phyloP scores from a whole-genome alignment of 2,888 invertebrate species.

The Globia sparganii region DNA sequence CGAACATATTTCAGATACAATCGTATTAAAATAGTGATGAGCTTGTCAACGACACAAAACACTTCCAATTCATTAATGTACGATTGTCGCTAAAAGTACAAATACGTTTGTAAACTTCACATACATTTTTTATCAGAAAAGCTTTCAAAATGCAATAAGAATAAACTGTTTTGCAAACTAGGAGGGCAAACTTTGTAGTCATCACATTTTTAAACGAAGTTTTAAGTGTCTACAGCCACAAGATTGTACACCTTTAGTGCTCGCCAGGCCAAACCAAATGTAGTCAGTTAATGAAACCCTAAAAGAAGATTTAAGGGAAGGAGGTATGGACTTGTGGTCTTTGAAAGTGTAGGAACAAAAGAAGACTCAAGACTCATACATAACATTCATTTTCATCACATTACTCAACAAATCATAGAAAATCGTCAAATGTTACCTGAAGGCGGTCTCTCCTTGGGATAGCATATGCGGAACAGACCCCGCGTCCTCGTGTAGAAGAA shows the following conservation, averaged over 20 bases:
- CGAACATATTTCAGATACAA: slow-evolving; percentile 28
- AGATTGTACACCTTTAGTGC: background rate
- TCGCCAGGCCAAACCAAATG: background rate
- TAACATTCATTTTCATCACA: background rate
- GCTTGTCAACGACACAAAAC: slow-evolving; percentile 34
- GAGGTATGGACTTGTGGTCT: background rate
- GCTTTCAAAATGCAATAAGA: background rate
- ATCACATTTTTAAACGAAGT: background rate
- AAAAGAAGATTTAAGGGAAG: background rate
- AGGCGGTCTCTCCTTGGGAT: slow-evolving; percentile 97
- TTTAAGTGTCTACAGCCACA: background rate
- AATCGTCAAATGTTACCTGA: slow-evolving; percentile 90
- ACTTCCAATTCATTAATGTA: background rate
- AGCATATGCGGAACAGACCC: slow-evolving; percentile 98
- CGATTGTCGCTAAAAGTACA: background rate
- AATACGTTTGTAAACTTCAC: background rate
- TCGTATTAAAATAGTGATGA: slow-evolving; percentile 13
- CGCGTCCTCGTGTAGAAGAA: slow-evolving; percentile 97
- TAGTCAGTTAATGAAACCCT: background rate
- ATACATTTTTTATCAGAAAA: background rate
- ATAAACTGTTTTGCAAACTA: background rate
- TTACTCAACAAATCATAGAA: background rate
- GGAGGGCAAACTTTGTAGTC: background rate
- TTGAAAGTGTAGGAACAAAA: background rate
- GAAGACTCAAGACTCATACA: background rate